Conservation (phyloP, 2,888 invertebrate species). For the Podabrus alpinus region DNA sequence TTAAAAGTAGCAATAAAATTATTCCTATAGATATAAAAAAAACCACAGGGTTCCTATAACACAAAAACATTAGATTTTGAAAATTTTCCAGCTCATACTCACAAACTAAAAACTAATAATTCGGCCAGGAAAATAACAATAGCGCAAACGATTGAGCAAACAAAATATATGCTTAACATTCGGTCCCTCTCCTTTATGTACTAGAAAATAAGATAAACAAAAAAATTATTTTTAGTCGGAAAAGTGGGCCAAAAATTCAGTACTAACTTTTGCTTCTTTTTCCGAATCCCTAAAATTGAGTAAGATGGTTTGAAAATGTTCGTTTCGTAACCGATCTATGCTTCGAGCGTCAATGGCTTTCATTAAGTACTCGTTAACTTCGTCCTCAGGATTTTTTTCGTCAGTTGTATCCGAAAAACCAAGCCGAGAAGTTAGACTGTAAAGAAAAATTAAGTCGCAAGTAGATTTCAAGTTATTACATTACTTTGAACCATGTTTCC, state of each 20-base stretch:
- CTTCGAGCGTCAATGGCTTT: constrained; percentile 94
- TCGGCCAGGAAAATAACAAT: constrained; percentile 71
- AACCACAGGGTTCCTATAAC: constrained; percentile 54
- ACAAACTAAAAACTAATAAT: constrained; percentile 52
- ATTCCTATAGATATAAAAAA: constrained; percentile 54
- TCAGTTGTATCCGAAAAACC: constrained; percentile 73
- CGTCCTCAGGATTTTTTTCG: constrained; percentile 84
- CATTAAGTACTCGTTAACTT: constrained; percentile 95
- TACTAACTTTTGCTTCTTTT: constrained; percentile 78
- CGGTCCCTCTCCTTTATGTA: constrained; percentile 81
- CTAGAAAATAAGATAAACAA: constrained; percentile 59
- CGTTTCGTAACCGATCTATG: constrained; percentile 83
- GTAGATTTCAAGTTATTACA: not conserved
- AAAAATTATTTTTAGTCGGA: no score
- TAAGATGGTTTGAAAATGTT: constrained; percentile 85
- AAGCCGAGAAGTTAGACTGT: constrained; percentile 58
- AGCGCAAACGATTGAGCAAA: constrained; percentile 78
- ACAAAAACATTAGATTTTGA: constrained; percentile 25
- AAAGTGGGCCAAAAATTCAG: no score
- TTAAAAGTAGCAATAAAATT: constrained; percentile 54
- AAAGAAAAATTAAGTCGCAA: not conserved
- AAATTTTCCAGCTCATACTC: constrained; percentile 5
- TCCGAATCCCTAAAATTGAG: constrained; percentile 81
- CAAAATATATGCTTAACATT: constrained; percentile 85
- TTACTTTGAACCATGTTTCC: constrained; percentile 69